These are phyloP conservation scores for Sula dactylatra DNA, from an alignment of 2,113 vertebrate species.

Conservation along the genomic window DNA sequence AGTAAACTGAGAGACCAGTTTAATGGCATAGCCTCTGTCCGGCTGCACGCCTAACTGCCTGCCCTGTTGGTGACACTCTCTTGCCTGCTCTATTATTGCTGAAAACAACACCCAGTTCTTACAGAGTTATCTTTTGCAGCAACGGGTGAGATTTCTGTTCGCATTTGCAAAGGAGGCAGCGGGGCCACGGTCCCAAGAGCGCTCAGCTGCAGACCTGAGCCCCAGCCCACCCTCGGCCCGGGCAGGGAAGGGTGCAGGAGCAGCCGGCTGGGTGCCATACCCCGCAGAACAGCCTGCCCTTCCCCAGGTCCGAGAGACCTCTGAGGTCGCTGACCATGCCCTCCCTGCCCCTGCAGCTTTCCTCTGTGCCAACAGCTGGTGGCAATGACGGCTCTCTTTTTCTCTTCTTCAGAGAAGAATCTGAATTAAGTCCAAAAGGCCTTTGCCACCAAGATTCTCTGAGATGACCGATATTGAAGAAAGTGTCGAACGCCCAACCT, in stretches of 20 bases:
- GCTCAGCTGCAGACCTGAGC: background rate
- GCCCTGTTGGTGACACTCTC: background rate
- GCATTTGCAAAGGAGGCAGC: background rate
- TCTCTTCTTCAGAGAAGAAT: background rate
- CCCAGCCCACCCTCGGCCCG: background rate
- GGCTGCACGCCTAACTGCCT: accelerated
- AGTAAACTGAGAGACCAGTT: background rate
- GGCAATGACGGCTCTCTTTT: background rate
- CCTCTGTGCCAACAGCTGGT: background rate
- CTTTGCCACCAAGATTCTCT: background rate
- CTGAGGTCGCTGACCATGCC: background rate
- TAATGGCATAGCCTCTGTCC: accelerated
- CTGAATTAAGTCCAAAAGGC: background rate
- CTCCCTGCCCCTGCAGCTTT: background rate
- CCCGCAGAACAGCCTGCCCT: background rate
- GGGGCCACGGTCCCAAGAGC: background rate
- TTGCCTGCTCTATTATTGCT: background rate
- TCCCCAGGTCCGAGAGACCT: background rate
- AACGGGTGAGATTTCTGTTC: accelerated
- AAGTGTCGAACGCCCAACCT: background rate
- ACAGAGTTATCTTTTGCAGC: accelerated
- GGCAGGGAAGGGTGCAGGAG: background rate
- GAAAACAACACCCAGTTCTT: background rate
- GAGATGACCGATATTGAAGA: background rate
- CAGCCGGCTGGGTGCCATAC: accelerated